Percentiles rank a stretch among this genome's conserved stretches.
These are phyloP conservation scores for Euglossa dilemma DNA, from an alignment of 1,140 invertebrate species.

Conservation along the genomic window DNA sequence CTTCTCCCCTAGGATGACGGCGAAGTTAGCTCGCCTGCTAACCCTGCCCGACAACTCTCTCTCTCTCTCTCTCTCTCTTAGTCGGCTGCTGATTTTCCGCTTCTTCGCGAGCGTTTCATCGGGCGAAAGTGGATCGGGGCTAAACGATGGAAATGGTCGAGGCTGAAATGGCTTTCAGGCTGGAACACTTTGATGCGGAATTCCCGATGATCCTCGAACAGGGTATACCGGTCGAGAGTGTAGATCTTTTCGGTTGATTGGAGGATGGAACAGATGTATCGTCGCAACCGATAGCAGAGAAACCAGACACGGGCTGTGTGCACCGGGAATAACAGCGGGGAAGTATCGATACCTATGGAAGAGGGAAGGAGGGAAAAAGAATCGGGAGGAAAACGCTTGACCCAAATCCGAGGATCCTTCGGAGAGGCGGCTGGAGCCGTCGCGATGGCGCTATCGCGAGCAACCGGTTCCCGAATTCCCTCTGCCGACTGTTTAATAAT, in stretches of 20 bases:
- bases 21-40: conserved; percentile 62
- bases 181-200: neutral
- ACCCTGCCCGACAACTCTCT: conserved; percentile 49
- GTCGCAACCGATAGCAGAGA: neutral
- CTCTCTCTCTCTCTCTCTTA: neutral
- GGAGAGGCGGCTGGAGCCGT: conserved; percentile 31
- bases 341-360: neutral
- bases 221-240: neutral
- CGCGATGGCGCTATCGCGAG: neutral
- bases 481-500: conserved; percentile 44
- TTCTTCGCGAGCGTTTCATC: conserved; percentile 45
- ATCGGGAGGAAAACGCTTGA: conserved; percentile 38
- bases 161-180: neutral
- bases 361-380: neutral
- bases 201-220: neutral
- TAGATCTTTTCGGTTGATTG: neutral
- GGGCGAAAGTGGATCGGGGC: neutral
- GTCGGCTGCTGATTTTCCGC: conserved; percentile 37
- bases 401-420: conserved; percentile 58
- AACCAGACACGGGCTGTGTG: neutral
- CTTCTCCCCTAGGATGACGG: conserved; percentile 32
- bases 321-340: neutral
- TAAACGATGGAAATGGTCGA: neutral
- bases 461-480: neutral
- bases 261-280: neutral